Evolutionary conservation across 2,113 vertebrate genomes (phyloP), one percentile per base, ranked within the genome.

Genomic region (Psittacara wagleri): DNA sequence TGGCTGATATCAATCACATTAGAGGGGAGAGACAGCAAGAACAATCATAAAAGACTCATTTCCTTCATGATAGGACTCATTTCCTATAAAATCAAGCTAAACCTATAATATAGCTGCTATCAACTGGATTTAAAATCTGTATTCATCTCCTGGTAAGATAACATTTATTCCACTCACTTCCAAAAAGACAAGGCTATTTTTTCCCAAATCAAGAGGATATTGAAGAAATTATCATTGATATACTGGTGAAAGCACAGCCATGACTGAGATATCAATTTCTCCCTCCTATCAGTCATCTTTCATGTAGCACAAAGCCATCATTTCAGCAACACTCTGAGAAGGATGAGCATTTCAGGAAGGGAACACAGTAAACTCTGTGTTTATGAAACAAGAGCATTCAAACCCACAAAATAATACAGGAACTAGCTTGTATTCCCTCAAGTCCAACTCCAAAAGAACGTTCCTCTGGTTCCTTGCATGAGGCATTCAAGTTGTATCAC

Each of bases 141-240:
- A 88, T 92, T 93, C 59, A 88, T 86, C 86, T 83, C 44, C 6
- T 27, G 51, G 48, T 5, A 66, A 28, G 88, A 96, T 94, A 96
- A 90, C 86, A 87, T 69, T 80, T 78, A 76, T 82, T 66, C 41
- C 23, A 13, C 28, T 90, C 79, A 72, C 59, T 81, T 63, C 39
- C 66, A 44, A 84, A 68, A 88, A 91, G 78, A 61, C 59, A 39
- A 39, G 67, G 86, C 72, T 94, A 67, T 94, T 95, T 87, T 62
- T 39, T 20, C 46, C 31, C 86, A 95, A 86, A 95, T 96, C 92
- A 94, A 94, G 86, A 92, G 94, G 91, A 92, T 96, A 95, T 96
- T 95, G 95, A 92, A 94, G 88, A 81, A 88, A 82, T 92, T 57
- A 96, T 84, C 77, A 69, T 8, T 85, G 86, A 91, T 91, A 48